Evolutionary conservation across 2,113 vertebrate species (phyloP), one percentile per base, ranked within the genome.

Genomic region (Elephantulus edwardii): DNA sequence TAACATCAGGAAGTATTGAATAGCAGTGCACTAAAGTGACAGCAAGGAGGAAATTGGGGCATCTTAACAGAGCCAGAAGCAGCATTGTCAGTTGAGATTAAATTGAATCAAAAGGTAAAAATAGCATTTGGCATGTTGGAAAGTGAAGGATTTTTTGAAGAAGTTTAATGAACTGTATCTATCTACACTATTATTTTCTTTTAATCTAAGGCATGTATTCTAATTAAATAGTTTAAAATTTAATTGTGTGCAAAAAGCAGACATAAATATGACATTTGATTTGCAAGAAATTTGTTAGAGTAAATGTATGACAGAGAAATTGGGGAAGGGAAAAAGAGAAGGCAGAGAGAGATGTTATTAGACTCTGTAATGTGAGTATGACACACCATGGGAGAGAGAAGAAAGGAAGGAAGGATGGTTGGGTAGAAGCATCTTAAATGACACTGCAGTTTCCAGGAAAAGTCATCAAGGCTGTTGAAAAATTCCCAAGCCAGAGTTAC

Each of bases 61-160:
- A 76, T 92, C 94, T 83, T 93, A 83, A 86, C 83, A 89, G 4
- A 85, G 86, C 72, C 93, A 78, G 62, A 91, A 92, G 75, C 83
- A 93, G 71, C 52, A 64, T 50, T 93, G 90, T 92, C 79, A 91
- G 71, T 74, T 88, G 75, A 83, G 72, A 94, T 95, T 88, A 93
- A 91, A 90, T 88, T 60, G 86, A 93, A 76, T 94, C 75, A 93
- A 86, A 96, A 92, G 90, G 35, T 76, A 46, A 85, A 93, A 92
- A 91, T 79, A 35, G 46, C 40, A 86, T 93, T 92, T 66, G 84
- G 83, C 64, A 33, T 93, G 46, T 58, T 89, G n/a, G 30, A 92
- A 93, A 92, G 90, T 92, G 76, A 86, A 93, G 92, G 76, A 86
- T 56, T 78, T 90, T 78, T 30, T 66, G 77, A 77, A 82, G 76